phyloP scores from a whole-genome alignment of 2,797 vertebrate genomes.

The Coilia nasus region DNA sequence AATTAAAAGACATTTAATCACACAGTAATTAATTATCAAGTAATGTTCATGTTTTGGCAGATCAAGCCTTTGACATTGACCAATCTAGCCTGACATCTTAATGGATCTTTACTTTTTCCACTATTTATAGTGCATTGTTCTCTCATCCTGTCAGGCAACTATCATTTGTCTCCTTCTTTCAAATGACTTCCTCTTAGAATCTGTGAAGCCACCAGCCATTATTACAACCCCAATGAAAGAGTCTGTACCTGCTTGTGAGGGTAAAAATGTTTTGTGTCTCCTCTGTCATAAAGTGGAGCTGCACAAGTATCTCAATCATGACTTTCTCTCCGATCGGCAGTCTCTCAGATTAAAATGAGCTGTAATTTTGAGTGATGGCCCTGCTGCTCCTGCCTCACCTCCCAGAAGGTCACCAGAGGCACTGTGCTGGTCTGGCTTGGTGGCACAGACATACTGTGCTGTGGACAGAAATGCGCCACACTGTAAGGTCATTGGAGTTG shows the following conservation, averaged over 20 bases:
- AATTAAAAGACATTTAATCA: background rate
- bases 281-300: slow-evolving; percentile 51
- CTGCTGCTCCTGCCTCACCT: slow-evolving; percentile 28
- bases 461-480: background rate
- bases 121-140: background rate
- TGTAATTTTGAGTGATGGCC: slow-evolving; percentile 59
- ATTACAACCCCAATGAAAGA: slow-evolving; percentile 30
- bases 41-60: background rate
- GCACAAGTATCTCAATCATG: slow-evolving; percentile 39
- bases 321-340: slow-evolving; percentile 43
- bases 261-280: slow-evolving; percentile 43
- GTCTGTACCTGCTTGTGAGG: slow-evolving; percentile 41
- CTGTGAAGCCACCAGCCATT: slow-evolving; percentile 44
- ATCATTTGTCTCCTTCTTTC: slow-evolving; percentile 32
- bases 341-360: slow-evolving; percentile 23
- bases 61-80: background rate
- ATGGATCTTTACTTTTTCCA: background rate
- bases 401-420: slow-evolving; percentile 60
- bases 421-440: background rate
- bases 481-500: no score
- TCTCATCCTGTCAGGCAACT: background rate
- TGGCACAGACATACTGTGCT: background rate
- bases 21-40: background rate
- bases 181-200: slow-evolving; percentile 46
- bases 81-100: background rate